These are phyloP conservation scores for Spicauda simplicius DNA, from an alignment of 2,888 invertebrate genomes.

Conservation along the genomic window DNA sequence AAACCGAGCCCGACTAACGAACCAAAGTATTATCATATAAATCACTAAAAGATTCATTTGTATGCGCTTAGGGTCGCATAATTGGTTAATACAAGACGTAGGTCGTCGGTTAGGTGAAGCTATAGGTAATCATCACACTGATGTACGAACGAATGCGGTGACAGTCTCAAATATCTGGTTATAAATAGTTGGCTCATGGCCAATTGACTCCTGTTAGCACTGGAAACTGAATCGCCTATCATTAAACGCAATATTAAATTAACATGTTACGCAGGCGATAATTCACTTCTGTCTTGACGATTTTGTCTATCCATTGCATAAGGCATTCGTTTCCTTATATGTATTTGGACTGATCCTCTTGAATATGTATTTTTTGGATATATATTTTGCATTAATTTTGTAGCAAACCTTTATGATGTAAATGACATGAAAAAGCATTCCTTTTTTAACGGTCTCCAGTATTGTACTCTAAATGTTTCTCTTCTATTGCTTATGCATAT, in stretches of 20 bases:
- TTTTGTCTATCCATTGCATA: background rate
- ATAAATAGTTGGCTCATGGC: slow-evolving; percentile 34
- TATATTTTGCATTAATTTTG: background rate
- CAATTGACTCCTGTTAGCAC: slow-evolving; percentile 36
- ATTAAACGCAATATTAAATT: slow-evolving; percentile 22
- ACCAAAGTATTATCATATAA: no score
- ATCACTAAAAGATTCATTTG: no score
- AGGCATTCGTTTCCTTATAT: background rate
- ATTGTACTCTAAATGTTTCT: no score
- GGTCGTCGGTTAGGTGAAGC: background rate
- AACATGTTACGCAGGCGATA: slow-evolving; percentile 11
- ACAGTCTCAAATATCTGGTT: slow-evolving; percentile 36
- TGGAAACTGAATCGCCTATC: slow-evolving; percentile 24
- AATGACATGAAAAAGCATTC: no score
- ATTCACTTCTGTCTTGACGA: background rate
- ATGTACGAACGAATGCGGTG: slow-evolving; percentile 25
- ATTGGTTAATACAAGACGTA: background rate
- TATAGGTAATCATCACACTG: slow-evolving; percentile 11
- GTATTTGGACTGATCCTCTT: background rate
- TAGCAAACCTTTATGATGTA: no score
- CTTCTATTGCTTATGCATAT: no score
- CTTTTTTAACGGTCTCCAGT: no score
- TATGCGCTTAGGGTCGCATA: background rate
- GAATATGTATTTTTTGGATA: background rate
- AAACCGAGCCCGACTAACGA: no score